Evolutionary conservation across 2,888 invertebrate species (phyloP).

Genomic region (Fabriciana adippe): DNA sequence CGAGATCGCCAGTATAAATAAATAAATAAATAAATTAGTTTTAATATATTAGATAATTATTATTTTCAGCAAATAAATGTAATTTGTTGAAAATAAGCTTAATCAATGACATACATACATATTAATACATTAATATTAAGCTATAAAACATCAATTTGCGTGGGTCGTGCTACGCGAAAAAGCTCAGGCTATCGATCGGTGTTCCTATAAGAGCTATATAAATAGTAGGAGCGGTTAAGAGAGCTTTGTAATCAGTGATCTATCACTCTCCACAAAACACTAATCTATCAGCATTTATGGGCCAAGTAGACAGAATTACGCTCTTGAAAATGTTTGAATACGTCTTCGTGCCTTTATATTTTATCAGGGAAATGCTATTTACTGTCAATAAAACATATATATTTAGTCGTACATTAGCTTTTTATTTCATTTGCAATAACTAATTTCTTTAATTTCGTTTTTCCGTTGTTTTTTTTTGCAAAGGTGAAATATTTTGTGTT

Average conservation of each 20-base stretch:
- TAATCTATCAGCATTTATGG: constrained; percentile 34
- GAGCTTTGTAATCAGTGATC: constrained; percentile 49
- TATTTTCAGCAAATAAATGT: background rate
- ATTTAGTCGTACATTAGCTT: no score
- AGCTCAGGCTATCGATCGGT: constrained; percentile 48
- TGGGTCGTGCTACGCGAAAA: constrained; percentile 25
- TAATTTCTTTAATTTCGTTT: no score
- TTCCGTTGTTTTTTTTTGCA: no score
- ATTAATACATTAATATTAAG: background rate
- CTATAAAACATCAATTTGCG: constrained; percentile 23
- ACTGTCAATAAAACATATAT: background rate
- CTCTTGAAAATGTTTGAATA: constrained; percentile 21
- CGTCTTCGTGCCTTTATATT: constrained; percentile 6
- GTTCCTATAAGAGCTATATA: constrained; percentile 48
- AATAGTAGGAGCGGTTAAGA: constrained; percentile 50
- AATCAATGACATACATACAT: background rate
- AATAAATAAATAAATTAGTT: no score
- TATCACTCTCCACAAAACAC: constrained; percentile 40
- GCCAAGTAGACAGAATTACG: constrained; percentile 26
- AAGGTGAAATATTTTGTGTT: no score
- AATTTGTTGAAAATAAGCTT: background rate
- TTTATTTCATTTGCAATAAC: no score
- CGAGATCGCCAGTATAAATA: no score
- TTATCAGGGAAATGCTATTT: constrained; percentile 5
- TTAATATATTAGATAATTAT: no score